Base-by-base conservation (phyloP, 2,113 vertebrate species). In the Callithrix jacchus region DNA sequence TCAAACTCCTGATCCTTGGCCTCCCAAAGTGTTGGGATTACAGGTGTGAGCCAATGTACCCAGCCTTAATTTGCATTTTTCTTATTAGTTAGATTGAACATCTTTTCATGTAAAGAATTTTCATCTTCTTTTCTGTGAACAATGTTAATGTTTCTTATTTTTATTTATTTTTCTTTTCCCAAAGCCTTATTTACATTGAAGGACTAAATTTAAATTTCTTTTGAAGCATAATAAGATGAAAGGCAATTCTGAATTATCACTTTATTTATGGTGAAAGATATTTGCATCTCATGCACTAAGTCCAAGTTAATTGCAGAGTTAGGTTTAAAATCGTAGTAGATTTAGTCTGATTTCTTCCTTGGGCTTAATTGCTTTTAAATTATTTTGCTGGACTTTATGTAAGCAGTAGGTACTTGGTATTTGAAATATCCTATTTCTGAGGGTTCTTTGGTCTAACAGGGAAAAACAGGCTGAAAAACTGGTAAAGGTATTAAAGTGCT, bases 11-110 rank as follows among this genome's bases (percentile, higher is more conserved):
- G 61, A 64, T 30, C 61, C 61, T 64, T 1, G 5, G 61, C 61
- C 61, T 64, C 61, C 5, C 27, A 32, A 30, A 64, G 61, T 64
- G 27, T 64, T 64, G 61, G 27, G 27, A 64, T 64, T 64, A 32
- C 61, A 64, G 27, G 27, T 30, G 27, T 64, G 27, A 64, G 27
- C 61, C 61, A 64, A 12, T 13, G 12, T 64, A 30, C 27, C 61
- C 49, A 77, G 10, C 27, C 94, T 97, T 94, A 61, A 40, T 84
- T 84, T 96, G 52, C n/a, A 73, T 70, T 93, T 92, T n/a, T 96
- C 11, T 82, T n/a, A 17, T 68, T 85, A 89, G 16, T 76, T 73
- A 88, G 20, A 23, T 14, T 81, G 32, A 87, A 88, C 49, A 54
- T 88, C 47, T 87, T 87, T 94, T 74, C 21, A 81, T 64, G 8